Evolutionary conservation across 2,113 vertebrate genomes (phyloP).

Genomic region (Hippopotamus amphibius): DNA sequence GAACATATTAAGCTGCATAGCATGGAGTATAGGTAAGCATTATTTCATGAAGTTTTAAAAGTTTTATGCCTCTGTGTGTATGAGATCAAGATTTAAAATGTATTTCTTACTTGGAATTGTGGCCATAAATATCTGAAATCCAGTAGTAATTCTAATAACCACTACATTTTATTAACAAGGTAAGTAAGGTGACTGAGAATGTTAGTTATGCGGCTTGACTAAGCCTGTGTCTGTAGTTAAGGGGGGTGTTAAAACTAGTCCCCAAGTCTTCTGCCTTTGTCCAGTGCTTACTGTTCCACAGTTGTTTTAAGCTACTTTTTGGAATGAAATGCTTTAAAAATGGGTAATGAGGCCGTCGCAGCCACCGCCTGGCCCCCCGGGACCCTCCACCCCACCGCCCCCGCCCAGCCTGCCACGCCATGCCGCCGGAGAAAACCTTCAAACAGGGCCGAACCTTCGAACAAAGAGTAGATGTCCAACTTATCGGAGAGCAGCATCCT

Average conservation of each 20-base stretch:
- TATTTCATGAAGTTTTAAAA: neutral
- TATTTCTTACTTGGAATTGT: slow-evolving; percentile 9
- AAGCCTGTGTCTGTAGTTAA: neutral
- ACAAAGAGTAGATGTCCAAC: too few species aligned
- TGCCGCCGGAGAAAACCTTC: too few species aligned
- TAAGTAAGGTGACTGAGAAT: neutral
- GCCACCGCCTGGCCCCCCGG: too few species aligned
- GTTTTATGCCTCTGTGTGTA: neutral
- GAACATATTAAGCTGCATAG: neutral
- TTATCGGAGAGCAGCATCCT: too few species aligned
- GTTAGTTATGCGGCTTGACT: neutral
- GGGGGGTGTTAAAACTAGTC: neutral
- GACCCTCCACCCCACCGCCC: too few species aligned
- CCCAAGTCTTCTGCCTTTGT: neutral
- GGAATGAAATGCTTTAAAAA: slow-evolving; percentile 20
- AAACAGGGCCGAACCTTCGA: too few species aligned
- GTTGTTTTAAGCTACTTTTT: slow-evolving; percentile 10
- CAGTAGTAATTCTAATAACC: neutral
- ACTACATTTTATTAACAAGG: neutral
- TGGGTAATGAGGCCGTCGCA: neutral
- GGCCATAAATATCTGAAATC: neutral
- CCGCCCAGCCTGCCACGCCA: too few species aligned
- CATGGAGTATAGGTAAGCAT: neutral
- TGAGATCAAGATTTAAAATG: neutral
- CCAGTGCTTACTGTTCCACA: neutral